Evolutionary conservation across 2,888 invertebrate genomes (phyloP), one percentile per base, ranked within the genome.

Genomic region (Ophioninae sp.): DNA sequence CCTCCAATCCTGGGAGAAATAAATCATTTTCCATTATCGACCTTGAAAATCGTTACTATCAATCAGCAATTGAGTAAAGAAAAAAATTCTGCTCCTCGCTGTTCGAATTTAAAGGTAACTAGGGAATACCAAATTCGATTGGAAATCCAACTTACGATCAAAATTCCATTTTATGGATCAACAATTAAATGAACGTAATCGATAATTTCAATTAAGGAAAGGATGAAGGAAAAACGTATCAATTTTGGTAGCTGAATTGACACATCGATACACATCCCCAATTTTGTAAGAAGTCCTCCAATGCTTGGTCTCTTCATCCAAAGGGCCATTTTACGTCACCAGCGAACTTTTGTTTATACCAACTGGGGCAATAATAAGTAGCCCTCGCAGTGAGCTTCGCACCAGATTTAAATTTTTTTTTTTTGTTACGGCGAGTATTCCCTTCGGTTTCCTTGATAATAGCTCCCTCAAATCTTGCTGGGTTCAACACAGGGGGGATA

Each of bases 321-420:
- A 20, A 6, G 39, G 20, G 30, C 41, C 65, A 20, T 41, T 41
- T 65, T 65, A 39, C 13, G 39, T 41, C n/a, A 41, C 44, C 8
- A 67, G 41, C 8, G 44, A 13, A 41, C n/a, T 9, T 64, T 64
- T 63, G 30, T 64, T 39, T 7, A 44, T 63, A 63, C 44, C 30
- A 13, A 72, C 65, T 58, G 22, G 22, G 61, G n/a, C 59, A 67
- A 30, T 59, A 61, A 73, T 56, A 51, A 51, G 51, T 79, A 68
- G 65, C 68, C 75, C 63, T 67, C 67, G 72, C 76, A 79, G 73
- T 67, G 72, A 83, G 51, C 71, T 51, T 73, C 68, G 63, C 64
- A 64, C 56, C 56, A 74, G 67, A 77, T 61, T 82, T 69, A 9
- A 17, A 39, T 77, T 17, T 1, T 9, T 51, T 64, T 72, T 37